phyloP scores from a whole-genome alignment of 1,140 invertebrate genomes.

The Drosophila watanabei region DNA sequence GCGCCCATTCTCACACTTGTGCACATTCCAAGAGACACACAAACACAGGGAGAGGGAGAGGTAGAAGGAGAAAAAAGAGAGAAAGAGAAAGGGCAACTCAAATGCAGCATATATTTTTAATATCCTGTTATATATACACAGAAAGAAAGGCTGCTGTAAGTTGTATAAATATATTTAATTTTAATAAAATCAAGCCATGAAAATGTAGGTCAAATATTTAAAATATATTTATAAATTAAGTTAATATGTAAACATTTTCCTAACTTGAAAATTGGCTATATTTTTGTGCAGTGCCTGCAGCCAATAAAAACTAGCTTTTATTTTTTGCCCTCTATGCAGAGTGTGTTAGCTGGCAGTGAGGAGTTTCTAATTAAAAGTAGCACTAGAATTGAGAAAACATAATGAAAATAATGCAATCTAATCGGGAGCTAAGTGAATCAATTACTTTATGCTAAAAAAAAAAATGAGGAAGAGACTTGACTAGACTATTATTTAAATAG shows the following conservation, averaged over 20 bases:
- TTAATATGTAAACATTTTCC: not conserved
- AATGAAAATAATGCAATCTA: constrained; percentile 27
- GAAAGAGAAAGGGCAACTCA: constrained; percentile 13
- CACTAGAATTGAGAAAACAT: constrained; percentile 3
- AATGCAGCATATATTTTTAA: constrained; percentile 59
- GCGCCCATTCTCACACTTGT: constrained; percentile 15
- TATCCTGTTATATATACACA: constrained; percentile 57
- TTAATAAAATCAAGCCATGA: not conserved
- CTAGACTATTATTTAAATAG: not conserved
- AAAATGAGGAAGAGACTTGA: not conserved
- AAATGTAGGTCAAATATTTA: not conserved
- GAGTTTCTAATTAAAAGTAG: constrained; percentile 21
- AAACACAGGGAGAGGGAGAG: not conserved
- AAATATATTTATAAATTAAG: not conserved
- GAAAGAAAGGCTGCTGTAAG: not conserved
- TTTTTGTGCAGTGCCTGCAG: not conserved
- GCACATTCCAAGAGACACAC: constrained; percentile 10
- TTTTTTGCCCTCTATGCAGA: not conserved
- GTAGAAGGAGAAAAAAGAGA: not conserved
- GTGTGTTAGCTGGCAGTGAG: constrained; percentile 1
- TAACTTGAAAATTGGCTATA: not conserved
- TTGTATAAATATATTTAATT: too few relatives aligned
- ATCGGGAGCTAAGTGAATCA: not conserved
- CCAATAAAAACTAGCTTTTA: constrained; percentile 17
- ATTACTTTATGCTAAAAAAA: constrained; percentile 2